Base-by-base conservation (phyloP, 1,140 invertebrate species). In the Acromyrmex charruanus region DNA sequence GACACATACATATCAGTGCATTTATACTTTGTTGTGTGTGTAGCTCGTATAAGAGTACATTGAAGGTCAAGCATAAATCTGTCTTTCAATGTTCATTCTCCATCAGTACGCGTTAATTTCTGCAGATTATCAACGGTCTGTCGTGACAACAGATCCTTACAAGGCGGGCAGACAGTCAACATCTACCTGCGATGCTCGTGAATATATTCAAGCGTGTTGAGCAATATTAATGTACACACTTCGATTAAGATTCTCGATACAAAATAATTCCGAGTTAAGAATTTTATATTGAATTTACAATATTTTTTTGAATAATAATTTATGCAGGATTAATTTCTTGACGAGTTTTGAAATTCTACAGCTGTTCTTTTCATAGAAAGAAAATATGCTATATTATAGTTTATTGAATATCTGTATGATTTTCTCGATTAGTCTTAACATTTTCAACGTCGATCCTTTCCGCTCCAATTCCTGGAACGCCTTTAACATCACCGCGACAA, bases 81-180 rank as follows among this genome's bases (percentile, higher is more conserved):
- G 68, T 63, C 55, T 49, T 51, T 18, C 66, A 59, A 88, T 81
- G 81, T 89, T 88, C 85, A 86, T 80, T 88, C 55, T 51, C 59
- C 59, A 44, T 44, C 39, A 44, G 59, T 31, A 89, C 68, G 87
- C 69, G 87, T 88, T 88, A 89, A 89, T 89, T 89, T 65, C 88
- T 88, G 74, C 59, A 53, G 79, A 72, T 89, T 89, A 88, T 72
- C 86, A 21, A 53, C 44, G 66, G 35, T 44, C n/a, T 39, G 49
- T 49, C 63, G 77, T 44, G 87, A 88, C 69, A 21, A 74, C 63
- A 44, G 21, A 74, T 58, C 82, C 75, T 89, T 89, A 86, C 86
- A 89, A 49, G 75, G 69, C 18, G 58, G 55, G 51, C 69, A 21
- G n/a, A 53, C 14, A 68, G 21, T 51, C 51, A 10, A 25, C 77